phyloP scores from a whole-genome alignment of 2,888 invertebrate species.

The Microctonus brassicae region DNA sequence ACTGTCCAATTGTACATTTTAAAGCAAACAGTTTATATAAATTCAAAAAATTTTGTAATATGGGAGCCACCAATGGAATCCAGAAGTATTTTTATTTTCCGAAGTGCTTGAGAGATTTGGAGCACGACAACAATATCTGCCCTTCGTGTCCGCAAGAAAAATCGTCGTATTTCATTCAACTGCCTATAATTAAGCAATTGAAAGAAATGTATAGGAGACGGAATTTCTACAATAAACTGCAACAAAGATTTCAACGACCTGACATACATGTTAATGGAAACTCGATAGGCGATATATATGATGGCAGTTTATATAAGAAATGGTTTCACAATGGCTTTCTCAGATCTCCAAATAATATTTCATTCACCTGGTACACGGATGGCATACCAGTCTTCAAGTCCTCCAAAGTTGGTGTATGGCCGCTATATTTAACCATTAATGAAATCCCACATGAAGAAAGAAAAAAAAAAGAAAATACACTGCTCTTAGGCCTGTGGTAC shows the following conservation, averaged over 20 bases:
- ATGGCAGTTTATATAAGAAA: conserved; percentile 38
- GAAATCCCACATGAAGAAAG: conserved; percentile 27
- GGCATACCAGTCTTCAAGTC: conserved; percentile 39
- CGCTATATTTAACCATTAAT: conserved; percentile 35
- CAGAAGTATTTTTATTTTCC: background rate
- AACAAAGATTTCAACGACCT: too few species aligned
- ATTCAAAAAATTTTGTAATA: conserved; percentile 27
- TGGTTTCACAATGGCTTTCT: conserved; percentile 18
- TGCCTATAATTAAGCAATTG: too few species aligned
- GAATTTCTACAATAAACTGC: too few species aligned
- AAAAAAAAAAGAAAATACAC: conserved; percentile 29
- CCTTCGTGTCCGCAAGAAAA: too few species aligned
- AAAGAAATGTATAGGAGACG: too few species aligned
- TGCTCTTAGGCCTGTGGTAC: conserved; percentile 35
- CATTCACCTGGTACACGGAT: conserved; percentile 43
- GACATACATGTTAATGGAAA: too few species aligned
- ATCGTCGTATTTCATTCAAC: too few species aligned
- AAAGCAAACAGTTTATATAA: conserved; percentile 30
- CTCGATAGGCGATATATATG: conserved; percentile 39
- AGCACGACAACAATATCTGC: background rate
- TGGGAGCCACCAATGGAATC: background rate
- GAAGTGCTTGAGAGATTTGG: background rate
- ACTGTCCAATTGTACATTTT: conserved; percentile 32
- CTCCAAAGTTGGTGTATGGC: conserved; percentile 35
- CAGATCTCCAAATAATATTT: conserved; percentile 31